Conservation (phyloP, 2,888 invertebrate species). For the Tupiocoris notatus region DNA sequence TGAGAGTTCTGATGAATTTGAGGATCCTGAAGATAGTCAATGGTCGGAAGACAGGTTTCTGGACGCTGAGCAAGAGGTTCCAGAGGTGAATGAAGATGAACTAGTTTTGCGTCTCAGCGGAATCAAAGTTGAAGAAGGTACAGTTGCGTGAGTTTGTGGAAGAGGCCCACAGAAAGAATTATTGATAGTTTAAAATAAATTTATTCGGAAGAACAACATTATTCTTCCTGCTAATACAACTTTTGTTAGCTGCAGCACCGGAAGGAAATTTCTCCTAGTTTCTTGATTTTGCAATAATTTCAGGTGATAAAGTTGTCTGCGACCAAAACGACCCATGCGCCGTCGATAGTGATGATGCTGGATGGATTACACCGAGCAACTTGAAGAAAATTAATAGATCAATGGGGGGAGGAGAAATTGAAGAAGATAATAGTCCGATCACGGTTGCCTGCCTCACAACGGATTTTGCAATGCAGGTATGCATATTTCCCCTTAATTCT, state of each 20-base stretch:
- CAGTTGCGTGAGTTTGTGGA: too few species aligned
- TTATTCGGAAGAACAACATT: too few species aligned
- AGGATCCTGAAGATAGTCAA: conserved; percentile 6
- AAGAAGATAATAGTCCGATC: conserved; percentile 67
- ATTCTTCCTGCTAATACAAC: too few species aligned
- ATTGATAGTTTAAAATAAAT: too few species aligned
- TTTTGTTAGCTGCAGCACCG: too few species aligned
- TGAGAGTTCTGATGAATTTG: conserved; percentile 21
- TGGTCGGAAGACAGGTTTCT: conserved; percentile 21
- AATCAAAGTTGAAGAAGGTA: conserved; percentile 10
- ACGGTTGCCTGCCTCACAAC: conserved; percentile 92
- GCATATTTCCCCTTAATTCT: too few species aligned
- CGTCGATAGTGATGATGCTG: conserved; percentile 57
- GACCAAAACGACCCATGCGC: conserved; percentile 39
- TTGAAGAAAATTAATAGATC: conserved; percentile 71
- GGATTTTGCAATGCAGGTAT: conserved; percentile 92
- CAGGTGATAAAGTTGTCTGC: conserved; percentile 11
- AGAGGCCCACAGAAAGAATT: too few species aligned
- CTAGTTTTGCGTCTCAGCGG: conserved; percentile 27
- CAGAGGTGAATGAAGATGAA: conserved; percentile 44
- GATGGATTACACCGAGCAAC: conserved; percentile 88
- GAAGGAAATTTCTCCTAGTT: too few species aligned
- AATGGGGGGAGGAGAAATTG: conserved; percentile 64
- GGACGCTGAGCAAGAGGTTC: conserved; percentile 45
- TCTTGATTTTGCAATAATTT: too few species aligned